Conservation (phyloP, 2,113 vertebrate genomes). For the Zosterops lateralis region DNA sequence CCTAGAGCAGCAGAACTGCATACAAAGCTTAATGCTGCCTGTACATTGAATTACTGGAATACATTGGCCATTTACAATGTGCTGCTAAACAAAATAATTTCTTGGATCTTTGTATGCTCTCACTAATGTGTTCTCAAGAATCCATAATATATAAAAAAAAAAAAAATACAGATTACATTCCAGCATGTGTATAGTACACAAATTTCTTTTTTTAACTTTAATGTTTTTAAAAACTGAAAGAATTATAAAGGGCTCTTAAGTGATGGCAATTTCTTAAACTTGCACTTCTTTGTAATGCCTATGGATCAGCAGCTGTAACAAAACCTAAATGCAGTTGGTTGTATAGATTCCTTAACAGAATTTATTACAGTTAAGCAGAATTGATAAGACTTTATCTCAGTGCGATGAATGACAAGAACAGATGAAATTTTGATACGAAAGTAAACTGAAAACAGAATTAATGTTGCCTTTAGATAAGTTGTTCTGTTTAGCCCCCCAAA, state of each 20-base stretch:
- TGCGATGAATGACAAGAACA: neutral
- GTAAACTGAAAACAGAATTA: neutral
- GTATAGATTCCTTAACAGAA: neutral
- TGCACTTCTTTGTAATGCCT: neutral
- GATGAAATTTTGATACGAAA: neutral
- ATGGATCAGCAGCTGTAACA: neutral
- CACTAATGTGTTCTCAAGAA: neutral
- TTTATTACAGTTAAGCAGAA: neutral
- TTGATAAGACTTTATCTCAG: neutral
- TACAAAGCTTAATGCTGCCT: neutral
- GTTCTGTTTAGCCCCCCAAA: neutral
- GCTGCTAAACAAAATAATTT: neutral
- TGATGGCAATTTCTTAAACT: neutral
- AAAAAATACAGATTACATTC: neutral
- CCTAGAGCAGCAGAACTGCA: neutral
- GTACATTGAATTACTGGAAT: neutral
- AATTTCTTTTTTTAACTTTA: neutral
- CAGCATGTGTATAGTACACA: neutral
- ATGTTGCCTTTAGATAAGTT: neutral
- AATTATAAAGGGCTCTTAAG: neutral
- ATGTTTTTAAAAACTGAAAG: neutral
- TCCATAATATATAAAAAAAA: neutral
- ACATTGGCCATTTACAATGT: fast-evolving
- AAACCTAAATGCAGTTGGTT: neutral
- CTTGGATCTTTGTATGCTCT: neutral